Percentiles rank a stretch among this genome's conserved stretches.
Evolutionary conservation across 2,888 invertebrate species (phyloP).

Genomic region (Agonopterix alstromeriana): DNA sequence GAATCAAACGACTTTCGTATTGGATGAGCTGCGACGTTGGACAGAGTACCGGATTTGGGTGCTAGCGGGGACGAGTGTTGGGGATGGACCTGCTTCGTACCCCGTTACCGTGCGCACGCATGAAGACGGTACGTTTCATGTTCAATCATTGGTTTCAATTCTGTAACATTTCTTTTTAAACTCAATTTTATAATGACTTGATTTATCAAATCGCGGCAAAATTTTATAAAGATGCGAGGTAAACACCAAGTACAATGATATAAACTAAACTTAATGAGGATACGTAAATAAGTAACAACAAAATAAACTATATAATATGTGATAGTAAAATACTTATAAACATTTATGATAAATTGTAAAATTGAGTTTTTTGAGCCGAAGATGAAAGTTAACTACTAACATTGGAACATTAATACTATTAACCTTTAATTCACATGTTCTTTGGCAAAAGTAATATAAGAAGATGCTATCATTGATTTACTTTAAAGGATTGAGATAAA

Average conservation of each 20-base stretch:
- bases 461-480: background rate
- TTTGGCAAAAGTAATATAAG: constrained; percentile 25
- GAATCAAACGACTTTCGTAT: constrained; percentile 86
- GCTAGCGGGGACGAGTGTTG: constrained; percentile 95
- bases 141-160: constrained; percentile 11
- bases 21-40: constrained; percentile 95
- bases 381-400: constrained; percentile 16
- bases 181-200: constrained; percentile 26
- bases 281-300: no score
- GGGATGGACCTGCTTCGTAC: constrained; percentile 95
- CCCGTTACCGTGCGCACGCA: constrained; percentile 95
- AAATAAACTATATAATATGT: no score
- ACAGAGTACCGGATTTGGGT: constrained; percentile 98
- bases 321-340: no score
- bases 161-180: constrained; percentile 3
- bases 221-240: no score
- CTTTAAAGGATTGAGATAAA: background rate
- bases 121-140: constrained; percentile 96
- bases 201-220: constrained; percentile 2
- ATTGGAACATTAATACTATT: constrained; percentile 31
- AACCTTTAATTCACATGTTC: constrained; percentile 33
- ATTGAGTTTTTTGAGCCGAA: no score
- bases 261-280: no score
- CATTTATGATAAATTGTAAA: no score
- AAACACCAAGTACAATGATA: no score